Base-by-base conservation (phyloP, 2,888 invertebrate species). In the Kuschelorhynchus macadamiae region DNA sequence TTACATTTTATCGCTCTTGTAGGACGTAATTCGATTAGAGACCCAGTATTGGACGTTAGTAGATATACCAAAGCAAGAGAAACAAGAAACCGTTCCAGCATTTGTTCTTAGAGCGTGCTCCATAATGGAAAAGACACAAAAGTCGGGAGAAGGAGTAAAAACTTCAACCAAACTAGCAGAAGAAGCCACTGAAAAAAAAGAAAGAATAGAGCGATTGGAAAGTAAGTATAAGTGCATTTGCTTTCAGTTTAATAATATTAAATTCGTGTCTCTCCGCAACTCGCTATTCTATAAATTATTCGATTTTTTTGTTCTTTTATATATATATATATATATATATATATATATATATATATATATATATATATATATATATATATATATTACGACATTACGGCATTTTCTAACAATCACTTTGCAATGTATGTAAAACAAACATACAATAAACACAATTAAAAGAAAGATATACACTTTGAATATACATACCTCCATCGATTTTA, bases 41-140 rank as follows among this genome's bases (percentile, higher is more conserved):
- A 94, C 95, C 5, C 94, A 96, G 81, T 96, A 96, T 85, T 96
- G 96, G 96, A 93, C 95, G 5, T 85, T 97, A 77, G 93, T 97
- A 66, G 96, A 96, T 83, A 94, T 97, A 67, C 96, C 96, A 33
- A 91, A 93, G 71, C 96, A 97, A 82, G 96, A 96, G 82, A 95
- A 96, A 81, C 95, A 95, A 76, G 96, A 97, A 85, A 95, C 96
- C 1, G 95, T 96, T 14, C 94, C 94, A 52, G 93, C 92, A 7
- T 97, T 96, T 83, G 96, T 97, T 46, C 88, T 96, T 76, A 88
- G 96, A 69, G 95, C 95, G 3, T 96, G 95, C 81, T 89, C 94
- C 66, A 94, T 95, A 75, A 93, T 96, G 92, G 95, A 96, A 84
- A 95, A 94, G 84, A 93, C 94, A 0, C 94, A 94, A 83, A 94